Conservation (phyloP, 2,113 vertebrate genomes). For the Equus quagga region DNA sequence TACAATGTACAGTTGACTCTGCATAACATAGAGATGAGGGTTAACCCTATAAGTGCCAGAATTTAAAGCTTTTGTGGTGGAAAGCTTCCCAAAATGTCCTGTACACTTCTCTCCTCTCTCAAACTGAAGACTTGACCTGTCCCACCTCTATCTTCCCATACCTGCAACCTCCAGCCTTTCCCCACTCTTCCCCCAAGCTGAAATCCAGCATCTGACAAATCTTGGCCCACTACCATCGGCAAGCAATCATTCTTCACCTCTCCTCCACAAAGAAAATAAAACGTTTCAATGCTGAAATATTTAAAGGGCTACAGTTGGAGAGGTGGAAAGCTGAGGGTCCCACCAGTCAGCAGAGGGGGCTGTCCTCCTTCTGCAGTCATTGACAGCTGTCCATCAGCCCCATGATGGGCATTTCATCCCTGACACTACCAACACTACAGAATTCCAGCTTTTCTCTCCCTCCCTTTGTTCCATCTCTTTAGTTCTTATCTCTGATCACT, state of each 20-base stretch:
- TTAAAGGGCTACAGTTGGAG: neutral
- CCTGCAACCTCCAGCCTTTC: neutral
- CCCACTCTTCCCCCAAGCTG: no score
- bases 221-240: neutral
- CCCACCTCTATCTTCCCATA: no score
- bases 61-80: neutral
- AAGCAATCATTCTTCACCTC: neutral
- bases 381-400: neutral
- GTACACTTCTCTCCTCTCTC: neutral
- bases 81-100: neutral
- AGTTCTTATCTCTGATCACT: neutral
- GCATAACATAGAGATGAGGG: neutral
- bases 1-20: neutral
- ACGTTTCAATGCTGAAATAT: neutral
- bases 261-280: neutral
- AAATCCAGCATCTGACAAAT: neutral
- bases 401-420: no score
- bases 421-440: neutral
- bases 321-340: neutral
- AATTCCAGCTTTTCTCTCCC: neutral
- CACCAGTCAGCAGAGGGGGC: rapidly evolving
- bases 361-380: neutral
- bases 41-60: neutral
- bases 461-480: neutral
- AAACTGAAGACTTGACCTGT: neutral